Base-by-base conservation (phyloP, 2,797 vertebrate genomes). In the Propithecus deckenii region DNA sequence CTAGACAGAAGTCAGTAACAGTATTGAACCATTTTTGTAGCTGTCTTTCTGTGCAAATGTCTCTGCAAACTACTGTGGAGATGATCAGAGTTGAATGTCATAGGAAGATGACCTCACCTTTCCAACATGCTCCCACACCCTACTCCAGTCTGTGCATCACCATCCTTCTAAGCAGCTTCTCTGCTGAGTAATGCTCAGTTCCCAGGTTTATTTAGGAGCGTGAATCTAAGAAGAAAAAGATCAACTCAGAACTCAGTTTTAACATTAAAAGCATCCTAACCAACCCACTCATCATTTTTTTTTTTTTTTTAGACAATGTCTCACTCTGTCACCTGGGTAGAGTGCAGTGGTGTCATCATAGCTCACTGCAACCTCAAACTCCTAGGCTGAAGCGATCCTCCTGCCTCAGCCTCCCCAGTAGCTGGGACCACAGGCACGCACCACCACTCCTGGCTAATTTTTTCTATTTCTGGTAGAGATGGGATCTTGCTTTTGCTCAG, bases 181-280 rank as follows among this genome's bases (percentile, higher is more conserved):
- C 86, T 96, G 95, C 91, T 97, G 97, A 97, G 91, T 97, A 97
- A 98, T 93, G 93, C 46, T 94, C 67, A 86, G 46, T 86, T 95
- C 65, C 52, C 59, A 84, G 38, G 63, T 81, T 95, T 97, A 86
- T 97, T 97, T 93, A 93, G 72, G 76, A 92, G 38, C 35, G 59
- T 92, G 75, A 92, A 65, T 28, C 65, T 79, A 67, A 74, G 59
- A 78, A 57, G 41, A 89, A 83, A 86, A 88, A 84, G n/a, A 67
- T 8, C 90, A 90, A 85, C 50, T 86, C 72, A 78, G 83, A 85
- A 89, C 50, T 79, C 25, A 48, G 17, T 57, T 85, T 85, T 63
- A 65, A 92, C 22, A 61, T 90, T 80, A 83, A 94, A 95, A 96
- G 84, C 28, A 78, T n/a, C 32, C 74, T 78, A 15, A 20, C 55